A percentile compares a stretch with the other conserved stretches of the same genome.
Evolutionary conservation across 2,888 invertebrate genomes (phyloP).

Genomic region (Lepidochrysops patricia): DNA sequence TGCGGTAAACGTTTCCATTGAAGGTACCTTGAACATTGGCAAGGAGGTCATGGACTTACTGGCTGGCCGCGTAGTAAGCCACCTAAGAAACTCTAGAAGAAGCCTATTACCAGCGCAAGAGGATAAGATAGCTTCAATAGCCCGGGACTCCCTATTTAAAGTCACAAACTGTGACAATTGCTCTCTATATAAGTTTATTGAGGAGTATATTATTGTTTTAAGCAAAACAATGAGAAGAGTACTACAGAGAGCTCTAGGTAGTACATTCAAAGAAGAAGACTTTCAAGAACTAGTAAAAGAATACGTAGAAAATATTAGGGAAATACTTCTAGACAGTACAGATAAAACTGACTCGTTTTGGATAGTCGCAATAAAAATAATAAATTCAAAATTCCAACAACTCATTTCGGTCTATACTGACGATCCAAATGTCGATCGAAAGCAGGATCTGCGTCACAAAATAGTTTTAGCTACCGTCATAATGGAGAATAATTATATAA

Average conservation of each 20-base stretch:
- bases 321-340: slow-evolving; percentile 31
- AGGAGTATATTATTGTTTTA: slow-evolving; percentile 40
- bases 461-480: slow-evolving; percentile 33
- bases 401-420: slow-evolving; percentile 30
- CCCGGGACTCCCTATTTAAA: slow-evolving; percentile 32
- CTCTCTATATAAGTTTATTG: slow-evolving; percentile 31
- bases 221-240: slow-evolving; percentile 37
- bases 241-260: slow-evolving; percentile 24
- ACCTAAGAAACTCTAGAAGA: slow-evolving; percentile 25
- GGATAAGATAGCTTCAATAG: slow-evolving; percentile 31
- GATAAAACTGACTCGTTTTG: slow-evolving; percentile 36
- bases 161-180: slow-evolving; percentile 37
- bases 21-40: slow-evolving; percentile 47
- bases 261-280: slow-evolving; percentile 17
- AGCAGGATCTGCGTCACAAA: slow-evolving; percentile 23
- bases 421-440: slow-evolving; percentile 25
- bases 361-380: slow-evolving; percentile 43
- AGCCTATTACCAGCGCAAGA: slow-evolving; percentile 27
- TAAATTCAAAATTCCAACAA: slow-evolving; percentile 42
- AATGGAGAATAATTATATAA: slow-evolving; percentile 40
- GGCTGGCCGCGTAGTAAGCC: slow-evolving; percentile 31
- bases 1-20: slow-evolving; percentile 48
- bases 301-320: slow-evolving; percentile 32
- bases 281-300: slow-evolving; percentile 34
- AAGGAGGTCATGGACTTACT: slow-evolving; percentile 46